These are phyloP conservation scores for Caenorhabditis remanei DNA, from an alignment of 1,140 invertebrate genomes.

Conservation along the genomic window DNA sequence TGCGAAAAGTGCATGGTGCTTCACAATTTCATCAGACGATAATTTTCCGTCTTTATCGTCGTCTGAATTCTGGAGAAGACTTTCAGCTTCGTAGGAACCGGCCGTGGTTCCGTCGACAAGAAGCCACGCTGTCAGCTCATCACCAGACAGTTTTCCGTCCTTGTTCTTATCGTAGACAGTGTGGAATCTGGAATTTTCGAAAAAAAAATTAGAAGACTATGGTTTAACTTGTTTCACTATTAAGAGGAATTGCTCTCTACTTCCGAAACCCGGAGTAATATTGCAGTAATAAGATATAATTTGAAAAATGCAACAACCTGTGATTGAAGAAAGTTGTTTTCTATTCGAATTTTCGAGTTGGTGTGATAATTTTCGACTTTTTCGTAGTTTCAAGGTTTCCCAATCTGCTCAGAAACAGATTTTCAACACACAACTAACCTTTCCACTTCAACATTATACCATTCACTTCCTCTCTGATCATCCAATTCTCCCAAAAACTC, in stretches of 20 bases:
- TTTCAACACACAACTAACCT: background rate
- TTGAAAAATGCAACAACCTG: no score
- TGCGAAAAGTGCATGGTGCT: conserved; percentile 36
- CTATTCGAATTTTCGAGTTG: no score
- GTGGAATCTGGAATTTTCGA: conserved; percentile 12
- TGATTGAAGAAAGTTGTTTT: no score
- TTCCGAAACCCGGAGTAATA: no score
- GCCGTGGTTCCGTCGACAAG: conserved; percentile 34
- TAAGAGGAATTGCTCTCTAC: no score
- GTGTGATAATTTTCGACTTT: no score
- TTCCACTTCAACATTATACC: conserved; percentile 55
- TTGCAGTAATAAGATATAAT: no score
- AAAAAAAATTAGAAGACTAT: background rate
- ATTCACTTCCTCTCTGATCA: conserved; percentile 34
- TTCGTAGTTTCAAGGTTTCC: no score
- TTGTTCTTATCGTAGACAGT: conserved; percentile 38
- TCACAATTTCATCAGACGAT: conserved; percentile 46
- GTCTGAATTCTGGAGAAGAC: conserved; percentile 35
- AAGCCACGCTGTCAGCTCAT: conserved; percentile 41
- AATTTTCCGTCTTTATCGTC: conserved; percentile 47
- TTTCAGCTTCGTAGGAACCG: conserved; percentile 18
- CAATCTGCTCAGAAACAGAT: no score
- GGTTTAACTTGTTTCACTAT: no score
- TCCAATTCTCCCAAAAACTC: conserved; percentile 49
- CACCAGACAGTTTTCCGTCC: conserved; percentile 54